Percentiles rank a stretch among this genome's conserved stretches.
Evolutionary conservation across 2,888 invertebrate species (phyloP).

Genomic region (Rhaphigaster nebulosa): DNA sequence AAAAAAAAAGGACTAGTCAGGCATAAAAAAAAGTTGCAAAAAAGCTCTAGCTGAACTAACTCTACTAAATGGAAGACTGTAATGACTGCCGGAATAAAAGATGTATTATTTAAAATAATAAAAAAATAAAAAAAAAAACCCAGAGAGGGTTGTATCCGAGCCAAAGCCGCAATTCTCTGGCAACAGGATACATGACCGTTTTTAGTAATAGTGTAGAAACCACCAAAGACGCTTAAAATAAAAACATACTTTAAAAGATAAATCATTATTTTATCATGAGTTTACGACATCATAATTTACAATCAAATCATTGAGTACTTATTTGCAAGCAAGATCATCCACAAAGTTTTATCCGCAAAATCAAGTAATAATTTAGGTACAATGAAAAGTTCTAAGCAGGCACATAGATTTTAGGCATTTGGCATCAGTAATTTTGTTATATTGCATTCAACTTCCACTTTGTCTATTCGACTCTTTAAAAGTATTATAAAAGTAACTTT

Average conservation of each 20-base stretch:
- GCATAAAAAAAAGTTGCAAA: neutral
- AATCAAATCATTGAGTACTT: too few relatives aligned
- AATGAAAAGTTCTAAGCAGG: too few relatives aligned
- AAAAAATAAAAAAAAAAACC: neutral
- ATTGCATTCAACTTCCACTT: too few relatives aligned
- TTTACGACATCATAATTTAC: too few relatives aligned
- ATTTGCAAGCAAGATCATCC: too few relatives aligned
- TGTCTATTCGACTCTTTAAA: too few relatives aligned
- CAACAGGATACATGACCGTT: neutral
- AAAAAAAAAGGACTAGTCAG: neutral
- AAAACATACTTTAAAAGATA: neutral
- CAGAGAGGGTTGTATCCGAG: neutral
- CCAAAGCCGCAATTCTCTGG: neutral
- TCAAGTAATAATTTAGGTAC: too few relatives aligned
- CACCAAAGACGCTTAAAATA: neutral
- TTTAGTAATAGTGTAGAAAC: neutral
- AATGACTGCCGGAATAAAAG: neutral
- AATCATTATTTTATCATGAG: too few relatives aligned
- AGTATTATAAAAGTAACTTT: too few relatives aligned
- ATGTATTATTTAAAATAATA: neutral
- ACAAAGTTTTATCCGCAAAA: too few relatives aligned
- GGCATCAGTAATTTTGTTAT: too few relatives aligned
- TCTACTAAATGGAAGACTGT: slow-evolving; percentile 10
- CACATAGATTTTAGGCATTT: too few relatives aligned
- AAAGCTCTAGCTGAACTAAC: slow-evolving; percentile 17